Conservation (phyloP, 1,140 invertebrate species). For the Zaprionus taronus region DNA sequence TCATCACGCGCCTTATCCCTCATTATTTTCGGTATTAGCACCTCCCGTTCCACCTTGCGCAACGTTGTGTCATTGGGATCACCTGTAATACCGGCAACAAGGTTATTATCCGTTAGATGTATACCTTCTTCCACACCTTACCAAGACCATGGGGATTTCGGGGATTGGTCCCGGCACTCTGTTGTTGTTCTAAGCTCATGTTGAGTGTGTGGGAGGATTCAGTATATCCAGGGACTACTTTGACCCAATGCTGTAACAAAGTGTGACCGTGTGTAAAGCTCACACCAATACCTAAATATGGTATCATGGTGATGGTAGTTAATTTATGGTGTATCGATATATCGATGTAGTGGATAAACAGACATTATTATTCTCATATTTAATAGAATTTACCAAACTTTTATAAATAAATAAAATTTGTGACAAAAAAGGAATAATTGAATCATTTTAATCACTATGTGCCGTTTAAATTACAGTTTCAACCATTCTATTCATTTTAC, state of each 20-base stretch:
- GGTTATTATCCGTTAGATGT: not conserved
- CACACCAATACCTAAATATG: not conserved
- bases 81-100: conserved; percentile 85
- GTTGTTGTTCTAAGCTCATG: conserved; percentile 56
- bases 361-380: not conserved
- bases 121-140: conserved; percentile 6
- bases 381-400: not conserved
- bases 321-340: not conserved
- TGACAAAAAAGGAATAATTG: not conserved
- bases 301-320: not conserved
- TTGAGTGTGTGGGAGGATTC: conserved; percentile 22
- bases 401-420: not conserved
- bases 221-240: conserved; percentile 37
- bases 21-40: conserved; percentile 94
- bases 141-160: conserved; percentile 78
- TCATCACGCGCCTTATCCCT: conserved; percentile 90
- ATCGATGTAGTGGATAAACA: not conserved
- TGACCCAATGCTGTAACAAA: conserved; percentile 20
- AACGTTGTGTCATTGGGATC: conserved; percentile 93
- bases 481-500: not conserved
- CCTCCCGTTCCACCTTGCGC: conserved; percentile 93
- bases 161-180: conserved; percentile 42
- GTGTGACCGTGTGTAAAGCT: conserved; percentile 25
- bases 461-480: not conserved
- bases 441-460: not conserved